A percentile compares a stretch with the other conserved stretches of the same genome.
Evolutionary conservation across 2,888 invertebrate species (phyloP).

Genomic region (Spisula solida): DNA sequence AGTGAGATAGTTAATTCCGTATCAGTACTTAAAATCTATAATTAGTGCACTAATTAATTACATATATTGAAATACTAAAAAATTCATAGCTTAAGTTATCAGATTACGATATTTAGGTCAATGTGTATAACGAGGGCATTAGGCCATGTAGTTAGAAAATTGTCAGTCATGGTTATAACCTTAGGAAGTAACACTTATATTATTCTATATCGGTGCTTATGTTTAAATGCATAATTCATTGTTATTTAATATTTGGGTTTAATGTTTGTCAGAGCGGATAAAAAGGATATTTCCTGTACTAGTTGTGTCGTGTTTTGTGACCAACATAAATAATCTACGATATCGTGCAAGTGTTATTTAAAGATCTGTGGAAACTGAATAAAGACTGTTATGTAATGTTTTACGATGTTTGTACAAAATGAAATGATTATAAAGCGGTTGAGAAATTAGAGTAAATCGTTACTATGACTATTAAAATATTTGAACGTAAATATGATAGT

Average conservation of each 20-base stretch:
- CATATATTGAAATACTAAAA: conserved; percentile 9
- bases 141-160: conserved; percentile 28
- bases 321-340: background rate
- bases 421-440: no score
- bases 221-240: conserved; percentile 59
- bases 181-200: conserved; percentile 45
- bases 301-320: conserved; percentile 1
- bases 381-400: background rate
- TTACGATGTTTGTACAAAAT: background rate
- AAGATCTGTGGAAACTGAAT: no score
- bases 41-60: background rate
- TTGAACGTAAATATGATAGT: no score
- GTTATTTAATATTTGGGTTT: conserved; percentile 56
- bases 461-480: no score
- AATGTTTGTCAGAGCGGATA: conserved; percentile 41
- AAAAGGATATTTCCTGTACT: conserved; percentile 60
- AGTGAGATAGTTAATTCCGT: background rate
- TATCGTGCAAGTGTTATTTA: background rate
- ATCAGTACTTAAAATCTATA: background rate
- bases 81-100: background rate
- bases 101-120: conserved; percentile 1
- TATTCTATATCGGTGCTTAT: conserved; percentile 17
- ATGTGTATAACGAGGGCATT: conserved; percentile 31
- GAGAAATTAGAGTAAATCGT: no score
- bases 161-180: conserved; percentile 27